phyloP scores from a whole-genome alignment of 2,888 invertebrate species.

The Pseudanteris insignis region DNA sequence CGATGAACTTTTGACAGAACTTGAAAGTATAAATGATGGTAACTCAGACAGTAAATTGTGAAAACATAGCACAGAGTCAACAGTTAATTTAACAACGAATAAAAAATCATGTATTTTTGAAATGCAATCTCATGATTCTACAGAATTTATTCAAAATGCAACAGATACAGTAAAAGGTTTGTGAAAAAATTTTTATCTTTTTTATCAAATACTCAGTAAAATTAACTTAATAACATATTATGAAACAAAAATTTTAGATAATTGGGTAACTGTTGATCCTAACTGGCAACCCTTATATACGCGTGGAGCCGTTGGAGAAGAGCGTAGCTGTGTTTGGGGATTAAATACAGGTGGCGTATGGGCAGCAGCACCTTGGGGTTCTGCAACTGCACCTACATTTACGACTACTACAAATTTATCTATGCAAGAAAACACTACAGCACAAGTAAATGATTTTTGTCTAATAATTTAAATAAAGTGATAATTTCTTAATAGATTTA shows the following conservation, averaged over 20 bases:
- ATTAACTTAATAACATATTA: neutral
- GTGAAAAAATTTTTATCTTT: neutral
- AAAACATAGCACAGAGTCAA: slow-evolving; percentile 53
- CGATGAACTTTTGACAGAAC: slow-evolving; percentile 59
- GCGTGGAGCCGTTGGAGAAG: slow-evolving; percentile 62
- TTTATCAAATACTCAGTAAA: neutral
- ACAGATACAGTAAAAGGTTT: slow-evolving; percentile 59
- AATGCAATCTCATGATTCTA: slow-evolving; percentile 51
- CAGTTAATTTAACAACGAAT: slow-evolving; percentile 50
- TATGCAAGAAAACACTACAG: too few relatives aligned
- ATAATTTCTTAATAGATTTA: too few relatives aligned
- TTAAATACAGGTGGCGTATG: slow-evolving; percentile 64
- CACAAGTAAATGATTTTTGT: too few relatives aligned
- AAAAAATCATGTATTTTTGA: slow-evolving; percentile 50
- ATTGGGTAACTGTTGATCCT: slow-evolving; percentile 61
- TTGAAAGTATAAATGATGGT: slow-evolving; percentile 57
- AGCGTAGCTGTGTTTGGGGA: slow-evolving; percentile 65
- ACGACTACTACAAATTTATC: slow-evolving; percentile 49
- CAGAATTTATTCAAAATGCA: slow-evolving; percentile 52
- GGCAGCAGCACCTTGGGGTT: slow-evolving; percentile 65
- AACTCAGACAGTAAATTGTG: slow-evolving; percentile 55
- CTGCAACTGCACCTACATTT: slow-evolving; percentile 58
- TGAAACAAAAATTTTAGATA: slow-evolving; percentile 52
- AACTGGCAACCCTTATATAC: slow-evolving; percentile 64
- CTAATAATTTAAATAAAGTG: too few relatives aligned